Percentiles rank a stretch among this genome's conserved stretches.
Conservation (phyloP, 2,113 vertebrate genomes). For the Tachysurus vachellii region DNA sequence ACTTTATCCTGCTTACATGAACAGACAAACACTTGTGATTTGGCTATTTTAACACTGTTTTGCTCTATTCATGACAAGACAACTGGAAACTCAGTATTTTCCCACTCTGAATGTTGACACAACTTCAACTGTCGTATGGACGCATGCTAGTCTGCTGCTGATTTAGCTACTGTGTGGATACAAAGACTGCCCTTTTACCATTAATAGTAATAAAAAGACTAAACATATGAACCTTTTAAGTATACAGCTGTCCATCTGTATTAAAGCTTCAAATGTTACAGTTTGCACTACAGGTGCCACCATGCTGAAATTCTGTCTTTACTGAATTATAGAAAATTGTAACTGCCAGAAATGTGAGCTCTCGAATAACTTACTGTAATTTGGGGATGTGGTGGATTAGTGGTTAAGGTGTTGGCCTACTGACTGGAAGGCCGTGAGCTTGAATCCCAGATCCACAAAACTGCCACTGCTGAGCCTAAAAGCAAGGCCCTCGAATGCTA, state of each 20-base stretch:
- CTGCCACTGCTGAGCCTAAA: no score
- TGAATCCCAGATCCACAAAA: not conserved
- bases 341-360: not conserved
- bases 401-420: no score
- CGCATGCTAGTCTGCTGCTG: no score
- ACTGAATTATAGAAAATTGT: not conserved
- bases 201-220: not conserved
- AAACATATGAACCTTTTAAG: not conserved
- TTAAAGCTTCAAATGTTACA: not conserved
- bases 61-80: not conserved
- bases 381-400: no score
- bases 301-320: not conserved
- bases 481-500: no score
- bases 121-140: not conserved
- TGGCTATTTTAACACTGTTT: not conserved
- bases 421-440: no score
- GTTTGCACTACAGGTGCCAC: not conserved
- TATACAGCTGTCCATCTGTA: not conserved
- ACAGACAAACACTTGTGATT: not conserved
- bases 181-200: not conserved
- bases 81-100: not conserved
- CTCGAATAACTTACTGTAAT: not conserved
- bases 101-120: not conserved
- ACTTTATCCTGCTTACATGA: not conserved
- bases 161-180: not conserved